Base-by-base conservation (phyloP, 2,888 invertebrate genomes). In the Nymphalis c-album region DNA sequence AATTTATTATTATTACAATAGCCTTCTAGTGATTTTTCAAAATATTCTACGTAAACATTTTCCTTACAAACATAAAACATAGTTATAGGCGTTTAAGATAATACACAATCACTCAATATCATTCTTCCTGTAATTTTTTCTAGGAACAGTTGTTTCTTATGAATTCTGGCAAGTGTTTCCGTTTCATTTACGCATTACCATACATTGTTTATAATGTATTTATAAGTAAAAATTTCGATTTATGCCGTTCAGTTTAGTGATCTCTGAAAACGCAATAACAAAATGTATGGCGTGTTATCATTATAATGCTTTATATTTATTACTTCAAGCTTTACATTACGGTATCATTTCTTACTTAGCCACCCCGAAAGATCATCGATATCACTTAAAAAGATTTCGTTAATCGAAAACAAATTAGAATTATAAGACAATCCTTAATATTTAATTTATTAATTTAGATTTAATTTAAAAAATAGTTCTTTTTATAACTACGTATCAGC, bases 101-200 rank as follows among this genome's bases (percentile, higher is more conserved):
- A 48, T 48, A 48, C 48, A 48, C 48, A 48, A 48, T 48, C 48
- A 48, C 17, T 48, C 48, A 48, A 18, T n/a, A 48, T 48, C 48
- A 18, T 7, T n/a, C 48, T 48, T 48, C 40, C 40, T 40, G 40
- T 40, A 40, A 40, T 40, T 65, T 63, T 65, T 69, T 69, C 62
- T 59, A 8, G 13, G 62, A 66, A 63, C 47, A n/a, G 59, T 66
- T 66, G 65, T 63, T 65, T 55, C n/a, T 51, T 22, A 45, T 59
- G 59, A 65, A 60, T 46, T 69, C 45, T 69, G 66, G 66, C 69
- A 69, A 50, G 55, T 16, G 63, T 60, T 50, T 64, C 59, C 62
- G 18, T 40, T 40, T 60, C 55, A 45, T 60, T 60, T 46, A 60
- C 66, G 63, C 66, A 51, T 60, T 62, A 58, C 62, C 51, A 26